A percentile compares a stretch with the other conserved stretches of the same genome.
phyloP scores from a whole-genome alignment of 2,113 vertebrate species.

The Sciurus niger region DNA sequence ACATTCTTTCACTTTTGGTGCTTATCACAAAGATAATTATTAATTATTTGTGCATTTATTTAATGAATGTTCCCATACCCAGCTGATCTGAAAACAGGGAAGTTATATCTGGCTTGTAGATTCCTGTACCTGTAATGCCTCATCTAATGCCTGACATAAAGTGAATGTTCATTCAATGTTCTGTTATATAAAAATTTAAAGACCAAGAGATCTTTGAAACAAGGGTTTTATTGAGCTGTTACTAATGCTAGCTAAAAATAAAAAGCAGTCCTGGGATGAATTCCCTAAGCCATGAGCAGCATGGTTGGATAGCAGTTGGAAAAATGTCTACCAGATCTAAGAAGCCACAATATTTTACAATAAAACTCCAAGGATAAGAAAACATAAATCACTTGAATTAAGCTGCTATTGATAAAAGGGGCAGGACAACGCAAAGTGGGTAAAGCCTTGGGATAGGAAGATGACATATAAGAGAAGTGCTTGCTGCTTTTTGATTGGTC shows the following conservation, averaged over 20 bases:
- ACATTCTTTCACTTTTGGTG: neutral
- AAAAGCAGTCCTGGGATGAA: neutral
- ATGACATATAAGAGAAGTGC: neutral
- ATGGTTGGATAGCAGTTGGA: neutral
- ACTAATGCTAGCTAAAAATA: neutral
- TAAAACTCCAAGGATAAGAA: neutral
- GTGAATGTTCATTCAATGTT: neutral
- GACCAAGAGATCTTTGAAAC: neutral
- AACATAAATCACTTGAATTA: neutral
- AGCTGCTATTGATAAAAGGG: neutral
- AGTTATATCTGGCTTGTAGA: neutral
- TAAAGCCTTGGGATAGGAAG: neutral
- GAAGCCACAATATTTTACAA: neutral
- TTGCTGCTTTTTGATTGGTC: neutral
- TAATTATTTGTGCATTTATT: neutral
- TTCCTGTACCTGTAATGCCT: neutral
- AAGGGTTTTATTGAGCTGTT: neutral
- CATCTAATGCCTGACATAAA: neutral
- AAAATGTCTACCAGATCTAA: neutral
- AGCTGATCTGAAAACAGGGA: neutral
- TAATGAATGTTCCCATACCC: neutral
- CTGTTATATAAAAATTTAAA: neutral
- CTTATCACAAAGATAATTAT: neutral
- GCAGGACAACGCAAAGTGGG: neutral
- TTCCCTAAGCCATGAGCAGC: neutral